These are phyloP conservation scores for Poicephalus meyeri DNA, from an alignment of 2,113 vertebrate species.

Conservation along the genomic window DNA sequence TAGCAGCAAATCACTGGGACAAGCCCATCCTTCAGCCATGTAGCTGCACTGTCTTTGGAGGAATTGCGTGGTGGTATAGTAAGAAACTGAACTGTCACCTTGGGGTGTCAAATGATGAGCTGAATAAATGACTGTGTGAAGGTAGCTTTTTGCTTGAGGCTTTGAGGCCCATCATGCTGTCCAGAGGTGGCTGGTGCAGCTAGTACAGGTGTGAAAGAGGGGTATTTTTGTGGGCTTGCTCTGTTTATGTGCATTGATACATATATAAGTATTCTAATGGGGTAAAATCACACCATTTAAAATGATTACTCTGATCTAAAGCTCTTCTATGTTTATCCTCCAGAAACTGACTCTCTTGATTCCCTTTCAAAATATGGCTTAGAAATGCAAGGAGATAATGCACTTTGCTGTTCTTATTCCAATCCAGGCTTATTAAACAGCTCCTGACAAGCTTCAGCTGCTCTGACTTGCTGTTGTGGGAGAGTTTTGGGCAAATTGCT, in stretches of 20 bases:
- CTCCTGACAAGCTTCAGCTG: neutral
- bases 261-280: neutral
- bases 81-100: accelerated
- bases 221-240: accelerated
- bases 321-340: neutral
- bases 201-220: accelerated
- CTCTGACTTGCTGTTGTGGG: neutral
- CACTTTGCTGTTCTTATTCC: too few relatives aligned
- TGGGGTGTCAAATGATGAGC: neutral
- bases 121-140: neutral
- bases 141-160: neutral
- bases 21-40: neutral
- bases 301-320: neutral
- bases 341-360: neutral
- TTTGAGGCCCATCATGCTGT: accelerated
- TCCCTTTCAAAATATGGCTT: neutral
- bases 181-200: neutral
- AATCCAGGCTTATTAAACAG: neutral
- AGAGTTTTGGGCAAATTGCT: neutral
- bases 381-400: neutral
- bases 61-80: accelerated
- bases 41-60: accelerated
- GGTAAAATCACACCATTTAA: accelerated
- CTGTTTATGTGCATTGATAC: too few relatives aligned
- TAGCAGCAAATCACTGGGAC: neutral